Conservation (phyloP, 2,888 invertebrate genomes). For the Asteroscopus sphinx region DNA sequence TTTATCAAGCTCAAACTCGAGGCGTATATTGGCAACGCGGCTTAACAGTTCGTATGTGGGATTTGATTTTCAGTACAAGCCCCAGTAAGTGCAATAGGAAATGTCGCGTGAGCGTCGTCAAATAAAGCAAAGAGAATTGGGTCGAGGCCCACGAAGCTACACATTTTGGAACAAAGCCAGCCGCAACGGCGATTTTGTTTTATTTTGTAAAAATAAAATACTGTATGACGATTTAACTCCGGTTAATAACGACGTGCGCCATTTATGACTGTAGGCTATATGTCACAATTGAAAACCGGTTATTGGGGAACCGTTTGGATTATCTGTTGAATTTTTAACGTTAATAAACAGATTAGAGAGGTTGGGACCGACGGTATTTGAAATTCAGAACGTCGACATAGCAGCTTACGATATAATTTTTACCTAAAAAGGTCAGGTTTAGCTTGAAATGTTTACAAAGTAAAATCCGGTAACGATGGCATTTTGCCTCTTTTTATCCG, state of each 20-base stretch:
- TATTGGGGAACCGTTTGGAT: conserved; percentile 57
- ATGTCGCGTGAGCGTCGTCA: conserved; percentile 79
- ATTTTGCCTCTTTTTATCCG: conserved; percentile 12
- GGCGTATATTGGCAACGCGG: conserved; percentile 64
- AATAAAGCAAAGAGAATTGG: conserved; percentile 84
- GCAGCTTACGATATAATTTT: conserved; percentile 43
- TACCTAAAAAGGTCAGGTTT: conserved; percentile 38
- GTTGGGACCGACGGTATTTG: conserved; percentile 24
- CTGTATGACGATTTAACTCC: conserved; percentile 71
- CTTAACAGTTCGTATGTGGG: conserved; percentile 66
- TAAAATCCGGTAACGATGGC: conserved; percentile 21
- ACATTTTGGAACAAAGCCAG: conserved; percentile 84
- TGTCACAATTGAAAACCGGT: conserved; percentile 54
- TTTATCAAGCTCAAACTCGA: conserved; percentile 50
- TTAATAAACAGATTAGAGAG: conserved; percentile 58
- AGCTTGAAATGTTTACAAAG: conserved; percentile 43
- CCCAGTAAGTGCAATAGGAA: conserved; percentile 78
- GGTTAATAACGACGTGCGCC: conserved; percentile 57
- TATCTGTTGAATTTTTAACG: conserved; percentile 55
- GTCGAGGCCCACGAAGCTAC: conserved; percentile 75
- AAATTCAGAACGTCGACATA: conserved; percentile 36
- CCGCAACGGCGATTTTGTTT: conserved; percentile 77
- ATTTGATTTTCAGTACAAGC: conserved; percentile 72
- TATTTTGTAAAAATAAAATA: conserved; percentile 79
- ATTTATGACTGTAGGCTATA: conserved; percentile 56